Evolutionary conservation across 2,113 vertebrate species (phyloP), one percentile per base, ranked within the genome.

Genomic region (Myanophis thanlyinensis): DNA sequence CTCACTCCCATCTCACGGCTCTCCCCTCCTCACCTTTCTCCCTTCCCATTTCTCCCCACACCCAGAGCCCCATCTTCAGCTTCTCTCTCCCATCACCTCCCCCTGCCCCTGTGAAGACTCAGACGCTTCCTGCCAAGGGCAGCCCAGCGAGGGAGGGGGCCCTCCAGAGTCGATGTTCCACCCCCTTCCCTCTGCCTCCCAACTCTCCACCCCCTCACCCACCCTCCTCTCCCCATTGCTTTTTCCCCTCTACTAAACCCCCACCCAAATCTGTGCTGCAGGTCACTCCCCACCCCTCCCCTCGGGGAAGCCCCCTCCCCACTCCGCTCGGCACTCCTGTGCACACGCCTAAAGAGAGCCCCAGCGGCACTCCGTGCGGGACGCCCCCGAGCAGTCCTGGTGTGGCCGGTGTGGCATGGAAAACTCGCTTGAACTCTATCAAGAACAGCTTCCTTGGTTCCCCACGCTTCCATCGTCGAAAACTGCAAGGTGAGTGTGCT

Each of bases 401-500:
- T 23, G 96, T 97, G 0, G 98, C 98, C 18, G 98, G 98, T 94
- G 98, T 98, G 92, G 98, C 98, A 95, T 99, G 98, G 98, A 98
- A 98, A 97, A 98, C 98, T 91, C 98, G 98, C 48, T 98, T 99
- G 96, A 99, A 99, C 96, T 99, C 98, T 67, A 98, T 99, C 96
- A 99, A 98, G 96, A 99, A 99, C 97, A 99, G 98, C 96, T 98
- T 99, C 94, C 97, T 99, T 94, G 98, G 98, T 48, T 99, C 98
- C 0, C 98, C 98, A 0, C 98, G 98, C 44, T 99, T 99, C 97
- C 98, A 99, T 94, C 98, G 98, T 35, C 98, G 98, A 96, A 99
- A 99, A 95, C 96, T 99, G 96, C 98, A 99, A 97, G 98, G 98
- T 99, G 95, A 95, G 96, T 22, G n/a, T 20, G 2, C 1, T 0